Evolutionary conservation across 1,140 invertebrate genomes (phyloP).

Genomic region (Lamellibrachia luymesi): DNA sequence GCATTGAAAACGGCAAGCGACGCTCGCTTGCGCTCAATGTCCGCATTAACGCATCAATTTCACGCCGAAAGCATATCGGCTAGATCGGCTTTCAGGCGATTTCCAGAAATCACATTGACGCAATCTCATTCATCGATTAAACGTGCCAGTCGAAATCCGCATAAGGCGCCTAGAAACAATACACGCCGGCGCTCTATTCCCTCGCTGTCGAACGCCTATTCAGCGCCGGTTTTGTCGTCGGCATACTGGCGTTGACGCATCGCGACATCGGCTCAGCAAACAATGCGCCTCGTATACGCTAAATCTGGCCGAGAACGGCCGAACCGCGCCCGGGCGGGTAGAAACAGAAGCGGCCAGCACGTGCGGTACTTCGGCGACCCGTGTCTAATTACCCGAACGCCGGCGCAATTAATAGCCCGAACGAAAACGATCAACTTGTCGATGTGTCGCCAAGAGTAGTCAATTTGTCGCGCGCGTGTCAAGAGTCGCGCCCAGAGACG

Average conservation of each 20-base stretch:
- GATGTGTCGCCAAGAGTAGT: neutral
- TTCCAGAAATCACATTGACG: neutral
- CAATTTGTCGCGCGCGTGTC: neutral
- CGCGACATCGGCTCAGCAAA: neutral
- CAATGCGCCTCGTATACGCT: neutral
- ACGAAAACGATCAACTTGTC: constrained; percentile 4
- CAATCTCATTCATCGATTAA: neutral
- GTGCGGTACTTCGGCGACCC: neutral
- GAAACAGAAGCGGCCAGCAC: constrained; percentile 2
- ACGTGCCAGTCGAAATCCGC: neutral
- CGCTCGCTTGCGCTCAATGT: neutral
- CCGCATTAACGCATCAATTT: neutral
- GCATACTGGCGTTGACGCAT: neutral
- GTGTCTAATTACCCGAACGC: neutral
- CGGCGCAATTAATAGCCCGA: neutral
- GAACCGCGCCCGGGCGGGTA: no score
- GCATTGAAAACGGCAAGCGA: neutral
- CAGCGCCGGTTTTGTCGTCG: neutral
- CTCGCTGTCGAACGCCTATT: neutral
- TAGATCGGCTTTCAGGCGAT: neutral
- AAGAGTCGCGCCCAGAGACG: neutral
- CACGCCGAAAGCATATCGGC: neutral
- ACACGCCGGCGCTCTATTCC: neutral
- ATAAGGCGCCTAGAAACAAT: neutral
- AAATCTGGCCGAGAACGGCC: neutral